Conservation (phyloP, 92 coral and sea anemone genomes). For the Zoanthus sansibaricus region DNA sequence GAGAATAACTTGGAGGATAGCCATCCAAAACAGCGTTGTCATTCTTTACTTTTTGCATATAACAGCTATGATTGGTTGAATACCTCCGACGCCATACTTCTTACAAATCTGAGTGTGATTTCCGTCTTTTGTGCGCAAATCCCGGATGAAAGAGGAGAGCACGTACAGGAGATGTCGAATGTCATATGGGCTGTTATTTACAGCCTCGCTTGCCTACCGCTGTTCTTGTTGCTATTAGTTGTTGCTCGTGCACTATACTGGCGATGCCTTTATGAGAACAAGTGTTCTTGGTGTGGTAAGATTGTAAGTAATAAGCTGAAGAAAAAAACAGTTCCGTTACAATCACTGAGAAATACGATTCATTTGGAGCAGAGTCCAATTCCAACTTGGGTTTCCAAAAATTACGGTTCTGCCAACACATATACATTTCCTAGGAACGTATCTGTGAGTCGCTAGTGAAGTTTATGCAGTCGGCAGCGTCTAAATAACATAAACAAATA, state of each 20-base stretch:
- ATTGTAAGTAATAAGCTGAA: neutral
- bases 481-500: too few relatives aligned
- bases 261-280: neutral
- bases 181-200: conserved; percentile 32
- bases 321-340: neutral
- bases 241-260: conserved; percentile 14
- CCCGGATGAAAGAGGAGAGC: neutral
- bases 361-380: neutral
- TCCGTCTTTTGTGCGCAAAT: conserved; percentile 61
- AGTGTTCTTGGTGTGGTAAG: neutral
- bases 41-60: neutral
- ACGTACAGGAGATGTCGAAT: conserved; percentile 27
- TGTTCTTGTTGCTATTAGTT: conserved; percentile 49
- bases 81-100: conserved; percentile 75
- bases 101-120: conserved; percentile 75
- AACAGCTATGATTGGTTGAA: conserved; percentile 76
- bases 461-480: too few relatives aligned
- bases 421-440: too few relatives aligned
- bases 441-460: too few relatives aligned
- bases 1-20: conserved; percentile 23
- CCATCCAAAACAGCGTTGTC: conserved; percentile 8
- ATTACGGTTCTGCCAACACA: neutral
- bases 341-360: neutral
- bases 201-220: conserved; percentile 73
- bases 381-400: neutral